These are phyloP conservation scores for Gonatopus flavifemur DNA, from an alignment of 1,140 invertebrate genomes.

Conservation along the genomic window DNA sequence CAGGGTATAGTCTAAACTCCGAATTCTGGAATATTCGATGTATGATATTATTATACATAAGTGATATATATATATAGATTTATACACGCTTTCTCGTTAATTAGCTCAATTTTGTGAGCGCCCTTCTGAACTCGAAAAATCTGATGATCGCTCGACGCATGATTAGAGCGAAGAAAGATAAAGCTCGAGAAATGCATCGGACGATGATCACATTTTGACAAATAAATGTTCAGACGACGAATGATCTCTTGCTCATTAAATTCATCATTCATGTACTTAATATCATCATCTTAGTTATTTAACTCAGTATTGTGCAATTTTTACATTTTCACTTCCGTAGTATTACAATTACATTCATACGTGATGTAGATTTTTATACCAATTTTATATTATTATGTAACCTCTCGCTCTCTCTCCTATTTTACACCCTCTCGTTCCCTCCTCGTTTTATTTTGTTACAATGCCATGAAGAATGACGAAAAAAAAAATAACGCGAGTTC, in stretches of 20 bases:
- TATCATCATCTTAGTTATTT: conserved; percentile 26
- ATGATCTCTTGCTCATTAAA: conserved; percentile 47
- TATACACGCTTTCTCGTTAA: too few species aligned
- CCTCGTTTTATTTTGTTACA: conserved; percentile 25
- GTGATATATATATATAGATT: too few species aligned
- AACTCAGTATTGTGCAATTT: conserved; percentile 54
- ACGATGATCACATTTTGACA: too few species aligned
- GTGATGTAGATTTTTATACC: conserved; percentile 31
- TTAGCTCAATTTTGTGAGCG: conserved; percentile 16
- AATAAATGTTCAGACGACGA: conserved; percentile 5
- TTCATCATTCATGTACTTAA: conserved; percentile 30
- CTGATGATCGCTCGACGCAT: too few species aligned
- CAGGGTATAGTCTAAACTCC: too few species aligned
- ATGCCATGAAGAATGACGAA: too few species aligned
- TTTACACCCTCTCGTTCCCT: background rate
- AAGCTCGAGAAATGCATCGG: too few species aligned
- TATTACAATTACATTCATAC: too few species aligned
- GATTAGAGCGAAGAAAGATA: too few species aligned
- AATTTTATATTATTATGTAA: conserved; percentile 32
- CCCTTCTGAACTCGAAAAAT: background rate
- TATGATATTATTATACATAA: too few species aligned
- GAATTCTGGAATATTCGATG: too few species aligned
- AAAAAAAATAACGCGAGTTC: conserved; percentile 18
- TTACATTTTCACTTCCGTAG: conserved; percentile 51
- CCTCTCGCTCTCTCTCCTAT: too few species aligned